A percentile compares a stretch with the other conserved stretches of the same genome.
phyloP scores from a whole-genome alignment of 2,797 vertebrate species.

The Toxotes lorentzi region DNA sequence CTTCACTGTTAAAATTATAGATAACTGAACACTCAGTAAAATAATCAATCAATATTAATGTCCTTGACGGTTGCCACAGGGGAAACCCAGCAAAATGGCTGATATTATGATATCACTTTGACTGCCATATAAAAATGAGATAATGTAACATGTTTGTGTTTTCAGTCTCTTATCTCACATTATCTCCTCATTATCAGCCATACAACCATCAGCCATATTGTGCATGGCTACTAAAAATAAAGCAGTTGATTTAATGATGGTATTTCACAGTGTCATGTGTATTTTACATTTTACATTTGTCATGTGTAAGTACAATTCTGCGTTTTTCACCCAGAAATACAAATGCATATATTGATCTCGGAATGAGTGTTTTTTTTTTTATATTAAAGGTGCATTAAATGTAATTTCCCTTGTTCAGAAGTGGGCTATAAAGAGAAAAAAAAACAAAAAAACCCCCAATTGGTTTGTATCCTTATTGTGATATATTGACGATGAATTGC shows the following conservation, averaged over 20 bases:
- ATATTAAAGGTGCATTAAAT: background rate
- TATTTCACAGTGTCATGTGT: background rate
- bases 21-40: background rate
- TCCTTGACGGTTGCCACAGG: background rate
- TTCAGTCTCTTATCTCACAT: background rate
- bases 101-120: background rate
- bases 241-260: background rate
- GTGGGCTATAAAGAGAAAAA: background rate
- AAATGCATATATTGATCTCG: background rate
- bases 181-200: background rate
- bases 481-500: background rate
- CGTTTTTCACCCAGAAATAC: no score
- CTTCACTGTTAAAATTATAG: background rate
- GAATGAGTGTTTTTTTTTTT: background rate
- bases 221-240: constrained; percentile 1
- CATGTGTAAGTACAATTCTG: no score
- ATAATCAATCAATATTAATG: background rate
- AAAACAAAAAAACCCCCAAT: no score
- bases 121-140: constrained; percentile 3
- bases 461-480: background rate
- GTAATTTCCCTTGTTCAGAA: background rate
- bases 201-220: no score
- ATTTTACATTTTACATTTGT: no score
- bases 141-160: background rate
- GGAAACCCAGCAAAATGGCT: background rate